Percentiles rank a stretch among this genome's conserved stretches.
phyloP scores from a whole-genome alignment of 1,140 invertebrate species.

The Teleopsis dalmanni region DNA sequence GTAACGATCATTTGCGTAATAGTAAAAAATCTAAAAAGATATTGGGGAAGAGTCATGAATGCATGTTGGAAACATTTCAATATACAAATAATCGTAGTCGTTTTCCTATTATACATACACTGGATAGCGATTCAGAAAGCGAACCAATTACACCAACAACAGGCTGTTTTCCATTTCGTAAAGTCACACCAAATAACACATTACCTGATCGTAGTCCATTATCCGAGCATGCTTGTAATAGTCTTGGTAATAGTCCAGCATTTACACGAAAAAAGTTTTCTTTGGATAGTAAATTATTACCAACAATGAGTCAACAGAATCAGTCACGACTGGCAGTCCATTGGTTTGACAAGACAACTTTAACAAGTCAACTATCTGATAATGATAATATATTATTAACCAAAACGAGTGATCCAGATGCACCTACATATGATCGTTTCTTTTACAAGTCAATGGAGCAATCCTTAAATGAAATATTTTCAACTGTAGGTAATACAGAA shows the following conservation, averaged over 20 bases:
- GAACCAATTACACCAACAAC: constrained; percentile 24
- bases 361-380: not conserved
- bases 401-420: constrained; percentile 19
- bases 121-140: constrained; percentile 20
- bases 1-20: constrained; percentile 11
- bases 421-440: constrained; percentile 40
- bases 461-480: constrained; percentile 22
- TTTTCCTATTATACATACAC: not conserved
- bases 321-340: constrained; percentile 5
- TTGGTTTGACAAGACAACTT: constrained; percentile 1
- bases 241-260: constrained; percentile 36
- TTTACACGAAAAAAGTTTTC: constrained; percentile 36
- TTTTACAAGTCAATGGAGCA: constrained; percentile 29
- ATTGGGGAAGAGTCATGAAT: too few species aligned
- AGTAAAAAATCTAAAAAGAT: constrained; percentile 1
- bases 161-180: constrained; percentile 31
- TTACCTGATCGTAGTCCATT: constrained; percentile 9
- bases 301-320: constrained; percentile 4
- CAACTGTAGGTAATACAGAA: not conserved
- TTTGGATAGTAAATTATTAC: constrained; percentile 25
- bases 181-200: constrained; percentile 1
- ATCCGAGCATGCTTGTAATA: constrained; percentile 16
- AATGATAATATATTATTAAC: not conserved
- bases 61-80: not conserved
- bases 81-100: not conserved